These are phyloP conservation scores for Chymomyza amoena DNA, from an alignment of 2,888 invertebrate species.

Conservation along the genomic window DNA sequence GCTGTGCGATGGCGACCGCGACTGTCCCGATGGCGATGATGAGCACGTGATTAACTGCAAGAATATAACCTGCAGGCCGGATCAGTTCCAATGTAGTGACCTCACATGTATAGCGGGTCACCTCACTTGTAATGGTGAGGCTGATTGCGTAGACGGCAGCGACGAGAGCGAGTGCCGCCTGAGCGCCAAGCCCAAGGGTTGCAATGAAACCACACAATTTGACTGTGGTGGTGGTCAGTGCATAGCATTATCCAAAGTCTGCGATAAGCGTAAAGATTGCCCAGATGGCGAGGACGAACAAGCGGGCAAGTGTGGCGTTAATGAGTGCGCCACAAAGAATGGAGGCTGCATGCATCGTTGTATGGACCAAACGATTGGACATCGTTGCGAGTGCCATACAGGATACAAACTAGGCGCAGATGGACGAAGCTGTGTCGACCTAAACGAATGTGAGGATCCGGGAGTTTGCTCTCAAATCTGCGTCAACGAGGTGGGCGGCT, in stretches of 20 bases:
- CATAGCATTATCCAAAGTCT: slow-evolving; percentile 88
- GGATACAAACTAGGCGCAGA: slow-evolving; percentile 87
- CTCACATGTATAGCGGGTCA: slow-evolving; percentile 89
- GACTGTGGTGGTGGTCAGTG: slow-evolving; percentile 92
- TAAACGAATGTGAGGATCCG: slow-evolving; percentile 93
- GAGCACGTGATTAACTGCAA: slow-evolving; percentile 84
- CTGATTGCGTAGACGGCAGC: slow-evolving; percentile 90
- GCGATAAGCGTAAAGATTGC: slow-evolving; percentile 92
- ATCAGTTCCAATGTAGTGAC: slow-evolving; percentile 93
- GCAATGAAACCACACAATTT: slow-evolving; percentile 89
- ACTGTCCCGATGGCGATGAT: slow-evolving; percentile 91
- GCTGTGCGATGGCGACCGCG: slow-evolving; percentile 91
- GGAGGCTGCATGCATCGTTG: slow-evolving; percentile 93
- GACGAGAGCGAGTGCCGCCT: slow-evolving; percentile 88
- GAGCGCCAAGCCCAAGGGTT: slow-evolving; percentile 79
- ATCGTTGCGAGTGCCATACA: slow-evolving; percentile 88
- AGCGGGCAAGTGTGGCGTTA: slow-evolving; percentile 85
- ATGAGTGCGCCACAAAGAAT: slow-evolving; percentile 89
- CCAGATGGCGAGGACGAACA: slow-evolving; percentile 94
- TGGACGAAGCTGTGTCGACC: slow-evolving; percentile 91
- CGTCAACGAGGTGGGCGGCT: slow-evolving; percentile 93
- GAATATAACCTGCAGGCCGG: slow-evolving; percentile 88
- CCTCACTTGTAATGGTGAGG: slow-evolving; percentile 88
- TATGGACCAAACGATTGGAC: slow-evolving; percentile 88
- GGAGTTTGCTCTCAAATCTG: slow-evolving; percentile 98